Base-by-base conservation (phyloP, 2,797 vertebrate species). In the Catharus ustulatus region DNA sequence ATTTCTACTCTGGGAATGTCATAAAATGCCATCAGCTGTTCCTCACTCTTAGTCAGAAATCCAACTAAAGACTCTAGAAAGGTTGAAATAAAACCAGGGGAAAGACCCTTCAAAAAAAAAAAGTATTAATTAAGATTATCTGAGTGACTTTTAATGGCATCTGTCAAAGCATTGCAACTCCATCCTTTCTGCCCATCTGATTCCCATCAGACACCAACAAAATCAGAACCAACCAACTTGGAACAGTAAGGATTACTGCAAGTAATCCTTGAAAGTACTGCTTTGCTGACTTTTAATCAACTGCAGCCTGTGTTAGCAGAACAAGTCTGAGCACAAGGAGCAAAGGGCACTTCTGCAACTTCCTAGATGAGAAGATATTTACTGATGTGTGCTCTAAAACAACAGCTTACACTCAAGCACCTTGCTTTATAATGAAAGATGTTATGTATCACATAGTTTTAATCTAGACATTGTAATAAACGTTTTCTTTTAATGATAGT, bases 381-480 rank as follows among this genome's bases (percentile, higher is more conserved):
- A 18, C 11, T 40, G 40, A 13, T 5, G 5, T 20, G 49, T 51
- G 51, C 55, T 77, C 59, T 38, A 30, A n/a, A 45, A 83, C 32
- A 6, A 69, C 19, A 54, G 34, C 45, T 64, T 32, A 46, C 0
- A 3, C 30, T 58, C 16, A 48, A 67, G 22, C 10, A 57, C 11
- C 13, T 68, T 30, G 40, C 24, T 63, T 55, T 32, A 48, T 26
- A 38, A 38, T 11, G 38, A 36, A 84, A 75, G n/a, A 43, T 9
- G 5, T 4, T 7, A 78, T 0, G 0, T 17, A 91, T 10, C 45
- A 40, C 1, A 57, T 0, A 32, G 29, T 54, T 80, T 66, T n/a
- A 40, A 67, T 34, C 57, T 14, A 66, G 15, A 40, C 11, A n/a
- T 18, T 34, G 23, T 17, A 19, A 61, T 6, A 24, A 18, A 13